phyloP scores from a whole-genome alignment of 2,888 invertebrate genomes.

The Crioceris asparagi region DNA sequence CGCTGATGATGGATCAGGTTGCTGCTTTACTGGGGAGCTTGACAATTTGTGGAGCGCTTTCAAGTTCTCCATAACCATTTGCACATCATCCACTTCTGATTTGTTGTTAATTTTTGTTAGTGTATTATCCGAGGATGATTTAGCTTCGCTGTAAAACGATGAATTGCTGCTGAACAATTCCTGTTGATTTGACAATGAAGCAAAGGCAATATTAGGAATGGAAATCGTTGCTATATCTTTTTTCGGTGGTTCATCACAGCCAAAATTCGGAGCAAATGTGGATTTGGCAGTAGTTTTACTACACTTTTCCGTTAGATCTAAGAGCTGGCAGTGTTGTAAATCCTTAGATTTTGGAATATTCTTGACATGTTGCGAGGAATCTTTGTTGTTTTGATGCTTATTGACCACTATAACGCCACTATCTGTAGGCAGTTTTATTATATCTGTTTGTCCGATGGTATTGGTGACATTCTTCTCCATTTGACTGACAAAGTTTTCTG shows the following conservation, averaged over 20 bases:
- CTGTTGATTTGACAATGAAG: too few species aligned
- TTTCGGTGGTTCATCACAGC: background rate
- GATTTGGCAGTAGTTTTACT: too few species aligned
- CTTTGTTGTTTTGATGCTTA: constrained; percentile 8
- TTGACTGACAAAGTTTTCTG: too few species aligned
- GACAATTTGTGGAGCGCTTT: constrained; percentile 39
- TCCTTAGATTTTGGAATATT: constrained; percentile 20
- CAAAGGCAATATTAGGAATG: too few species aligned
- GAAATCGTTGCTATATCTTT: too few species aligned
- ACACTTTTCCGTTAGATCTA: constrained; percentile 28
- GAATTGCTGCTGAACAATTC: too few species aligned
- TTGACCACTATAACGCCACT: constrained; percentile 15
- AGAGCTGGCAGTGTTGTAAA: constrained; percentile 31
- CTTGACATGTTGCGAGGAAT: constrained; percentile 11
- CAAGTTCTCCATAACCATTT: constrained; percentile 40
- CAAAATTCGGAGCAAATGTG: background rate
- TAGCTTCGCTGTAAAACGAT: too few species aligned
- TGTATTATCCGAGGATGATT: too few species aligned
- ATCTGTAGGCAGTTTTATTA: background rate
- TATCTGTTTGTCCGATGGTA: too few species aligned
- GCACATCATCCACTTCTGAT: constrained; percentile 35
- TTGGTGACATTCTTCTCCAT: too few species aligned
- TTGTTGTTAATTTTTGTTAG: too few species aligned
- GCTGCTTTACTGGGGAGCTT: constrained; percentile 27
- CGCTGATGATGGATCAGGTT: constrained; percentile 24